Percentiles rank a stretch among this genome's conserved stretches.
Conservation (phyloP, 2,888 invertebrate genomes). For the Chaetoderma sp. region DNA sequence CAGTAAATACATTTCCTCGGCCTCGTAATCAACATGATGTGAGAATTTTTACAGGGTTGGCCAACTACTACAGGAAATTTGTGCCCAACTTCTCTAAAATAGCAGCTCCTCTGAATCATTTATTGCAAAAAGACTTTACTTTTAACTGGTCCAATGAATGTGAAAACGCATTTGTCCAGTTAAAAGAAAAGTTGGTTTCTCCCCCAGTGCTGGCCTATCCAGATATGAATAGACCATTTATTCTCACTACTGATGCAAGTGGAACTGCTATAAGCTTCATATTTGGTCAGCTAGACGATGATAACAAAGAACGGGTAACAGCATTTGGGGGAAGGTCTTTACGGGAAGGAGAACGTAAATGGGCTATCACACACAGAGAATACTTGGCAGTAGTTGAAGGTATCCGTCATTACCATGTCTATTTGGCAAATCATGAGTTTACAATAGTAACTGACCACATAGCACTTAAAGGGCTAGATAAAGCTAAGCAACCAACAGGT, state of each 20-base stretch:
- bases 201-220: constrained; percentile 38
- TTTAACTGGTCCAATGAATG: constrained; percentile 53
- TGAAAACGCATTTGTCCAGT: constrained; percentile 50
- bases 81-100: constrained; percentile 50
- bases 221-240: constrained; percentile 35
- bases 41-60: constrained; percentile 35
- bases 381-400: constrained; percentile 36
- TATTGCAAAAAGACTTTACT: constrained; percentile 48
- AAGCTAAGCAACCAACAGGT: constrained; percentile 22
- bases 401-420: constrained; percentile 26
- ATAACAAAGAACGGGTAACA: constrained; percentile 22
- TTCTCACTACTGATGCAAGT: constrained; percentile 36
- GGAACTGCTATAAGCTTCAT: constrained; percentile 32
- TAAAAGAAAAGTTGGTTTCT: constrained; percentile 43
- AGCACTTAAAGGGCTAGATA: constrained; percentile 24
- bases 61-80: constrained; percentile 66
- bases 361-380: constrained; percentile 30
- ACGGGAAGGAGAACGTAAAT: constrained; percentile 24
- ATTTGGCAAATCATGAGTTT: constrained; percentile 25
- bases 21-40: constrained; percentile 35
- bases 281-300: constrained; percentile 31
- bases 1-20: constrained; percentile 29
- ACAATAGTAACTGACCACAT: constrained; percentile 33
- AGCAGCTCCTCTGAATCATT: constrained; percentile 51
- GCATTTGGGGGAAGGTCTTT: constrained; percentile 35